phyloP scores from a whole-genome alignment of 1,140 invertebrate species.

The Neodiprion pinetum region DNA sequence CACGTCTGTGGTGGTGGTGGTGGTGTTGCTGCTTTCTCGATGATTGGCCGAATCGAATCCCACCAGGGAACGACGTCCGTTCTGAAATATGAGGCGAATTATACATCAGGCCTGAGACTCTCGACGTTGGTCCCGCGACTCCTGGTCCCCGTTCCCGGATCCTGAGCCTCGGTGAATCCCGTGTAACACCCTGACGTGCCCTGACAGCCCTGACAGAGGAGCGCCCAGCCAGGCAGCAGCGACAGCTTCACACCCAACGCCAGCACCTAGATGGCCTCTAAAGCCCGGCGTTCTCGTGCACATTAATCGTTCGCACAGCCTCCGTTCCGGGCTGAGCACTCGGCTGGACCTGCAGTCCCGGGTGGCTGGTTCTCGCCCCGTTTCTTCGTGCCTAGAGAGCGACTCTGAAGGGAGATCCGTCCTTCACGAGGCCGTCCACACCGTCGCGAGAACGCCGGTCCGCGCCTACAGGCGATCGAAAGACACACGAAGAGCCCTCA shows the following conservation, averaged over 20 bases:
- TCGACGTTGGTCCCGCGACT: constrained; percentile 10
- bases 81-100: too few species aligned
- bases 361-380: constrained; percentile 17
- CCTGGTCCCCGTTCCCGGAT: background rate
- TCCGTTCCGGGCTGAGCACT: constrained; percentile 54
- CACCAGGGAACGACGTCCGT: too few species aligned
- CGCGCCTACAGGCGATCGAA: constrained; percentile 24
- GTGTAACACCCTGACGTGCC: constrained; percentile 18
- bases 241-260: constrained; percentile 61
- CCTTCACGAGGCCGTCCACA: constrained; percentile 23
- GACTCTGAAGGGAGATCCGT: background rate
- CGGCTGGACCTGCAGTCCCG: constrained; percentile 15
- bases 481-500: background rate
- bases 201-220: constrained; percentile 52
- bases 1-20: too few species aligned
- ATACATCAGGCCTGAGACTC: background rate
- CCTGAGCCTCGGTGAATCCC: background rate
- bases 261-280: constrained; percentile 83
- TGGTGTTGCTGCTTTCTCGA: too few species aligned
- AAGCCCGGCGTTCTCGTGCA: constrained; percentile 88
- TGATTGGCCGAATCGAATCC: too few species aligned
- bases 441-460: constrained; percentile 23
- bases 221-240: constrained; percentile 56
- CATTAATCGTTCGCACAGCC: constrained; percentile 76
- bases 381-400: constrained; percentile 33